phyloP scores from a whole-genome alignment of 2,113 vertebrate species.

The Caretta caretta region DNA sequence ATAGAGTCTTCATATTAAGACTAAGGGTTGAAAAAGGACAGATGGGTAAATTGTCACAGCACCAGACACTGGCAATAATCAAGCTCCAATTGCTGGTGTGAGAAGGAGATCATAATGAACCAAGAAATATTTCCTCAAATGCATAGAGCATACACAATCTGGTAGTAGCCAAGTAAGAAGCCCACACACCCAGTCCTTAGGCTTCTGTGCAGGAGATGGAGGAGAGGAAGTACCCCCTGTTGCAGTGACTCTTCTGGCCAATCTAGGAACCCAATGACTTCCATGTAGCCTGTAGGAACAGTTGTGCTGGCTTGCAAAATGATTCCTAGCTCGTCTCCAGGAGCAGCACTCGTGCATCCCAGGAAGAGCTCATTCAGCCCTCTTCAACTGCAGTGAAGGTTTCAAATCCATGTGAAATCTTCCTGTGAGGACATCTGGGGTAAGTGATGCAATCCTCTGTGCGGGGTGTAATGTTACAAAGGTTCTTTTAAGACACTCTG shows the following conservation, averaged over 20 bases:
- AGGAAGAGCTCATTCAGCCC: background rate
- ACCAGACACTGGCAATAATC: background rate
- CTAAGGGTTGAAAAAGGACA: background rate
- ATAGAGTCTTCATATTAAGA: background rate
- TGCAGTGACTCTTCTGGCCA: background rate
- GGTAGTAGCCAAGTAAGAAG: background rate
- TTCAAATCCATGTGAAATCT: background rate
- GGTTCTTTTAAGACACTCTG: background rate
- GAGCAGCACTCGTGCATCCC: background rate
- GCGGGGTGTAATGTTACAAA: background rate
- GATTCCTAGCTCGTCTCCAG: background rate
- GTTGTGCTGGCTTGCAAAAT: background rate
- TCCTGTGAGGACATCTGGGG: background rate
- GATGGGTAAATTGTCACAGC: background rate
- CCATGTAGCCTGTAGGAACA: background rate
- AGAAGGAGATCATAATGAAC: background rate
- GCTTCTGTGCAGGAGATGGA: background rate
- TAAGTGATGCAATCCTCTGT: background rate
- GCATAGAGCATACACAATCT: background rate
- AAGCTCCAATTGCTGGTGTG: background rate
- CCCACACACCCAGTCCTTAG: background rate
- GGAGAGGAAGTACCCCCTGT: background rate
- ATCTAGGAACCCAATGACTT: background rate
- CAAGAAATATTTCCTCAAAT: background rate
- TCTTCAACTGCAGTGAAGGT: background rate